Evolutionary conservation across 2,888 invertebrate genomes (phyloP), one percentile per base, ranked within the genome.

Genomic region (Chloroclysta siterata): DNA sequence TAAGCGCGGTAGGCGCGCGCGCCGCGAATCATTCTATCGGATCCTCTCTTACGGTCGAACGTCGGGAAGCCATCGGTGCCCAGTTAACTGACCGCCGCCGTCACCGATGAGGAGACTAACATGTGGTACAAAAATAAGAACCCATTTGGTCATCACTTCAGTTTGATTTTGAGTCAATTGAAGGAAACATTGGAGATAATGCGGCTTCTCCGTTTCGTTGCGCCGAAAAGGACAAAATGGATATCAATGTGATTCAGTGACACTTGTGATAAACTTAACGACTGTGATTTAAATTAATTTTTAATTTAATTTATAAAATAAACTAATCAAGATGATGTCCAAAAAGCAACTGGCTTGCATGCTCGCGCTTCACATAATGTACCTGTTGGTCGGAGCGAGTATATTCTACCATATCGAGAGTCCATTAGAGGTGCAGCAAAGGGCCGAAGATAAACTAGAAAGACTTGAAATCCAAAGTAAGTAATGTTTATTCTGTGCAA

Each of bases 341-440:
- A 96, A 96, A 83, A 96, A 95, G 94, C 96, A 97, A 91, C 95
- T 96, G 94, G 93, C 96, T 70, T 95, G 95, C 72, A 93, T 97
- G 89, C 93, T 96, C 74, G 94, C 95, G 73, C 94, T 97, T 75
- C 97, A 97, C 80, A 94, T 97, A 64, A 94, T 95, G 65, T 97
- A 97, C 82, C 89, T 97, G 72, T 89, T 97, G 76, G 94, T 97
- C 65, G 98, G 97, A 10, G 97, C 97, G n/a, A 95, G 95, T 69
- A 96, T 97, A 74, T 98, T 97, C 86, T 96, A 97, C 89, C 95
- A 95, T 79, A 95, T 97, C 74, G 97, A 98, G 89, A 95, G 95
- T 77, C 94, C 94, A 39, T 87, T 96, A 76, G 97, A 97, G 87
- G 85, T 94, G 54, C 89, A 94, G 67, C 92, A 94, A 69, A 93